These are phyloP conservation scores for Stenodema calcarata DNA, from an alignment of 2,888 invertebrate species.

Conservation along the genomic window DNA sequence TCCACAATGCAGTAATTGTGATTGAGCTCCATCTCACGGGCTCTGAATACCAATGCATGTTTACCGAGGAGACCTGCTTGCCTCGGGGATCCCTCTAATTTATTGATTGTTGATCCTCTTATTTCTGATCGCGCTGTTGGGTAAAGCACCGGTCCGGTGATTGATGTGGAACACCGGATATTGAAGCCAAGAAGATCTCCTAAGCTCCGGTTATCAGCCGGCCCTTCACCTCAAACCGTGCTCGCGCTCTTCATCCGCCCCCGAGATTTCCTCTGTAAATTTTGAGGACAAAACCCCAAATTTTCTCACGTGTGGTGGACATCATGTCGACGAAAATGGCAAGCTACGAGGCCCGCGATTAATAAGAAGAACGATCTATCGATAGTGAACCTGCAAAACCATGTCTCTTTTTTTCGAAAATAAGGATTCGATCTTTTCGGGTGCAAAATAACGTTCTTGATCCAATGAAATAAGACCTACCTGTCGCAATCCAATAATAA, in stretches of 20 bases:
- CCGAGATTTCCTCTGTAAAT: too few relatives aligned
- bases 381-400: too few relatives aligned
- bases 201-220: not conserved
- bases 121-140: not conserved
- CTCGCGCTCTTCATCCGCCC: not conserved
- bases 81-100: not conserved
- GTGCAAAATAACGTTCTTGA: too few relatives aligned
- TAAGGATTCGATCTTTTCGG: too few relatives aligned
- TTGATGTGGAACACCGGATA: constrained; percentile 14
- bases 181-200: not conserved
- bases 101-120: not conserved
- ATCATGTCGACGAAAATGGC: too few relatives aligned
- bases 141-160: not conserved
- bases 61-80: not conserved
- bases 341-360: too few relatives aligned
- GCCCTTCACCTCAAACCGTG: not conserved
- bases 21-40: not conserved
- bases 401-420: too few relatives aligned
- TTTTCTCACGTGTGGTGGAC: too few relatives aligned
- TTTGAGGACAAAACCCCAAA: too few relatives aligned
- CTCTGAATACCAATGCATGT: not conserved
- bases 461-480: too few relatives aligned
- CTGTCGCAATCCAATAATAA: too few relatives aligned
- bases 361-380: too few relatives aligned
- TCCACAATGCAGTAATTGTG: not conserved